A percentile compares a stretch with the other conserved stretches of the same genome.
Evolutionary conservation across 2,797 vertebrate species (phyloP).

Genomic region (Euthynnus affinis): DNA sequence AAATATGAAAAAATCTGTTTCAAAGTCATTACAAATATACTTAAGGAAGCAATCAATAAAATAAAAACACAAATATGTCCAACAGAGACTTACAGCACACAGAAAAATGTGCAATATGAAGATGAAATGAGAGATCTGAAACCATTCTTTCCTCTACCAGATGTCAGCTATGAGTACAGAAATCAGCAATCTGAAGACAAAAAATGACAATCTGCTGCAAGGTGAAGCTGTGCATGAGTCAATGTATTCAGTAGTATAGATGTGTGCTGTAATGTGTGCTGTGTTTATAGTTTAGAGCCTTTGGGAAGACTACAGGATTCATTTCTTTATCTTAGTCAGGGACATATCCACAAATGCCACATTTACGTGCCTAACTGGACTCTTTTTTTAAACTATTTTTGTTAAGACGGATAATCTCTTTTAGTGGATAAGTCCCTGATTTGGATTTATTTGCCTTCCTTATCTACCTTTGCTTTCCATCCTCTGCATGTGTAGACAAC

Average conservation of each 20-base stretch:
- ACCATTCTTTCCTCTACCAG: constrained; percentile 71
- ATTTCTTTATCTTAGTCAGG: constrained; percentile 14
- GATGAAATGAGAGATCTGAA: constrained; percentile 33
- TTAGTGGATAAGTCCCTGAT: constrained; percentile 20
- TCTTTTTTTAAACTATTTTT: neutral
- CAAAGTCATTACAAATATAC: neutral
- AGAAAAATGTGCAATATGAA: neutral
- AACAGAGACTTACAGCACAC: neutral
- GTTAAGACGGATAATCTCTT: neutral
- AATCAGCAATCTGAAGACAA: constrained; percentile 68
- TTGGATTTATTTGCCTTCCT: neutral
- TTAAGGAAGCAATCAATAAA: neutral
- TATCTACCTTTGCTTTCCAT: neutral
- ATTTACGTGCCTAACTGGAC: neutral
- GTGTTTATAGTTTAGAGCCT: constrained; percentile 3
- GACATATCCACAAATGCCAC: constrained; percentile 29
- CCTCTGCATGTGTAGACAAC: neutral
- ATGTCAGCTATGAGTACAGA: constrained; percentile 72
- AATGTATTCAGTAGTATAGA: constrained; percentile 39
- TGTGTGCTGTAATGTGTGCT: constrained; percentile 37
- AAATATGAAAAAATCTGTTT: neutral
- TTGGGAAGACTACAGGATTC: neutral
- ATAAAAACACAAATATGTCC: neutral
- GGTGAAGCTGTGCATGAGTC: constrained; percentile 72
- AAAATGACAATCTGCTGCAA: constrained; percentile 74